Base-by-base conservation (phyloP, 2,888 invertebrate genomes). In the Fragum sueziense region DNA sequence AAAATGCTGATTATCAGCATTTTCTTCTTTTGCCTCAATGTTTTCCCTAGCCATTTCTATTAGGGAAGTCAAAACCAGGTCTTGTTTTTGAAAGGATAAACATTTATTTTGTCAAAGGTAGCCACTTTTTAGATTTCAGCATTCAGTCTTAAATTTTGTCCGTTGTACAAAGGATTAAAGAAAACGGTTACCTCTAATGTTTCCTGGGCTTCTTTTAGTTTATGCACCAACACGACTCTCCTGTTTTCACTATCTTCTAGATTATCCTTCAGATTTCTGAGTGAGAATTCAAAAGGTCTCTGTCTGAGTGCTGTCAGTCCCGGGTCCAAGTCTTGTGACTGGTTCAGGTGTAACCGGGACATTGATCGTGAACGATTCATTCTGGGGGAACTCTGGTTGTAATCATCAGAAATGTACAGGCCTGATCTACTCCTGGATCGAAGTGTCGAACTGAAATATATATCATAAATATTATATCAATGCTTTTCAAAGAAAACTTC, bases 211-310 rank as follows among this genome's bases (percentile, higher is more conserved):
- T 92, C 92, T 74, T 89, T 89, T 22, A 92, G 82, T 80, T 91
- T 91, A 69, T 91, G 87, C 69, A 90, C 87, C 17, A 92, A 86
- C 4, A 90, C 88, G 17, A 86, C 79, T 31, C 92, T 72, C 70
- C 92, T 77, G 68, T 88, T 87, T 78, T 92, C 92, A 83, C 91
- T 92, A 70, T 91, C 91, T 54, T 91, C 90, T 61, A 91, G 84
- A 69, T 86, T 86, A 54, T 82, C 83, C 59, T 87, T 87, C 34
- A 88, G 72, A 31, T 85, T 85, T 54, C 85, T 62, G 6, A 88
- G 67, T 1, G 88, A 86, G 51, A 80, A 82, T 52, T 88, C 87
- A 68, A 87, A 83, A 9, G 85, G 72, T 33, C 83, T 76, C 31
- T 61, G 70, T 47, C 80, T 78, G 25, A 71, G 71, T n/a, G 83